Percentiles rank a stretch among this genome's conserved stretches.
Evolutionary conservation across 2,797 vertebrate species (phyloP).

Genomic region (Anas bernieri): DNA sequence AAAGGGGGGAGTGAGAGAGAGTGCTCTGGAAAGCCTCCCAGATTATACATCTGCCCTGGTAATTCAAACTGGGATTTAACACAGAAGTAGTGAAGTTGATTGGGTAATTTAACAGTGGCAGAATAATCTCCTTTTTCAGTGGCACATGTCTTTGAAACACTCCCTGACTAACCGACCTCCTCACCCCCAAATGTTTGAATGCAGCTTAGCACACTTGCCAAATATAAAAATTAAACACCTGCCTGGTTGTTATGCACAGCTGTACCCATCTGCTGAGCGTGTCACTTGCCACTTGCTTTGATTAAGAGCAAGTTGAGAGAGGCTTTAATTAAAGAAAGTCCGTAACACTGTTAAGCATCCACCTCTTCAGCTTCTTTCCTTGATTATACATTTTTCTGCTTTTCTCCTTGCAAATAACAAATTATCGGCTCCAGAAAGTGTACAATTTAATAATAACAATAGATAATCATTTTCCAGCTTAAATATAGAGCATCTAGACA

Average conservation of each 20-base stretch:
- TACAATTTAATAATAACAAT: neutral
- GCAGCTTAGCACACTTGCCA: constrained; percentile 10
- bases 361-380: constrained; percentile 20
- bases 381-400: constrained; percentile 43
- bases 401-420: constrained; percentile 13
- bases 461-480: neutral
- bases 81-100: constrained; percentile 3
- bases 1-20: neutral
- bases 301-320: constrained; percentile 66
- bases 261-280: constrained; percentile 61
- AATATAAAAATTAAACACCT: constrained; percentile 60
- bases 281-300: constrained; percentile 50
- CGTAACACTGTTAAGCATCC: constrained; percentile 18
- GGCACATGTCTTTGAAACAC: neutral
- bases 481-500: neutral
- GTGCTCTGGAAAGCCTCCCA: constrained; percentile 3
- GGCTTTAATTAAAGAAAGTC: constrained; percentile 63
- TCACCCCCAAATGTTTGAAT: neutral
- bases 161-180: neutral
- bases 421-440: neutral
- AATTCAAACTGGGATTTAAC: constrained; percentile 37
- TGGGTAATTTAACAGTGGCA: constrained; percentile 13
- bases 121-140: neutral
- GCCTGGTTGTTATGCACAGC: constrained; percentile 61
- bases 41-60: constrained; percentile 26